phyloP scores from a whole-genome alignment of 2,888 invertebrate species.

The Tenthredo mesomela region DNA sequence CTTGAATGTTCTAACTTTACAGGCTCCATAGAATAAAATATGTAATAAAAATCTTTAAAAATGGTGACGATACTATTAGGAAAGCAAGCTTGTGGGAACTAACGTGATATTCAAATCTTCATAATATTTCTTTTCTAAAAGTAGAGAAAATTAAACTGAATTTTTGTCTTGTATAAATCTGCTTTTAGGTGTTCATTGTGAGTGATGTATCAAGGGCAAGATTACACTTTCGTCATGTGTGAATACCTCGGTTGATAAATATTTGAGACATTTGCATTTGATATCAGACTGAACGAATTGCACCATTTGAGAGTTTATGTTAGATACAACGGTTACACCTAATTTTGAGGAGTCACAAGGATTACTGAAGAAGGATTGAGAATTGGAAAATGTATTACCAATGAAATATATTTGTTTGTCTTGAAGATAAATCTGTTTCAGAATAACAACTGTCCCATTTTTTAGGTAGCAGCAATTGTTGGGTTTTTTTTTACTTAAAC shows the following conservation, averaged over 20 bases:
- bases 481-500: constrained; percentile 32
- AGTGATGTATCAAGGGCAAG: constrained; percentile 7
- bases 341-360: constrained; percentile 50
- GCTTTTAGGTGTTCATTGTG: too few species aligned
- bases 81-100: too few species aligned
- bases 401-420: background rate
- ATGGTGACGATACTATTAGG: too few species aligned
- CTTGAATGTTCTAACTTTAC: too few species aligned
- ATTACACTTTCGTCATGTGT: constrained; percentile 1
- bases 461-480: constrained; percentile 48
- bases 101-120: too few species aligned
- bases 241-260: too few species aligned
- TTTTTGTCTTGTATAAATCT: too few species aligned
- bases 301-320: background rate
- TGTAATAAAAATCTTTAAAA: too few species aligned
- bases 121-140: too few species aligned
- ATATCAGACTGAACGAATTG: background rate
- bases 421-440: constrained; percentile 9
- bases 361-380: constrained; percentile 17
- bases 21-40: too few species aligned
- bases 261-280: constrained; percentile 16
- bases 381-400: constrained; percentile 20
- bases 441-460: constrained; percentile 4
- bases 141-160: too few species aligned
- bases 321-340: constrained; percentile 19